Conservation (phyloP, 2,797 vertebrate genomes). For the Trachops cirrhosus region DNA sequence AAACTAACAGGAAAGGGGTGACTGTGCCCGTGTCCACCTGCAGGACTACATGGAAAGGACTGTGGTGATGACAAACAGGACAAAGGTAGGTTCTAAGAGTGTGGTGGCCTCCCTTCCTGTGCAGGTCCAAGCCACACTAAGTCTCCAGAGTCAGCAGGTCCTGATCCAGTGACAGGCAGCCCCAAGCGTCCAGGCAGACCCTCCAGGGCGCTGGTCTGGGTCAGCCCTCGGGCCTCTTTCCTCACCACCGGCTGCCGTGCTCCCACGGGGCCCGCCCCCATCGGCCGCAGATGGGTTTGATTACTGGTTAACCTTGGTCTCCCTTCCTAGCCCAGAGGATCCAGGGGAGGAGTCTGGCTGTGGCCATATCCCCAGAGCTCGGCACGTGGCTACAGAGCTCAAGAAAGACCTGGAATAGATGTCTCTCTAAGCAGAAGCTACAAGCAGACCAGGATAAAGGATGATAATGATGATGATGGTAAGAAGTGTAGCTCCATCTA, state of each 20-base stretch:
- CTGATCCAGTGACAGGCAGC: accelerated
- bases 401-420: background rate
- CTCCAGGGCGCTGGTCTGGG: too few species aligned
- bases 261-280: accelerated
- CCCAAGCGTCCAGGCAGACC: background rate
- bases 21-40: background rate
- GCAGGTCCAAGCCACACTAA: accelerated
- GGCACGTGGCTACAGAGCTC: background rate
- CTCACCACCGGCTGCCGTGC: too few species aligned
- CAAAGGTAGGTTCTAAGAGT: background rate
- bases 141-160: background rate
- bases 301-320: too few species aligned
- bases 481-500: background rate
- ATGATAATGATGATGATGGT: too few species aligned
- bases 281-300: accelerated
- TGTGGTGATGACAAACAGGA: background rate
- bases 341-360: background rate
- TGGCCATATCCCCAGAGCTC: background rate
- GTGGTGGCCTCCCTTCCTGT: accelerated
- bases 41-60: background rate
- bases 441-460: background rate
- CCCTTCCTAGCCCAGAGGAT: background rate
- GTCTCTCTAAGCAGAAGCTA: background rate
- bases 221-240: too few species aligned
- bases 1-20: background rate